Evolutionary conservation across 30 jellyfish, hydroid and myxozoan genomes (phyloP).

Genomic region (Haliclystus octoradiatus): DNA sequence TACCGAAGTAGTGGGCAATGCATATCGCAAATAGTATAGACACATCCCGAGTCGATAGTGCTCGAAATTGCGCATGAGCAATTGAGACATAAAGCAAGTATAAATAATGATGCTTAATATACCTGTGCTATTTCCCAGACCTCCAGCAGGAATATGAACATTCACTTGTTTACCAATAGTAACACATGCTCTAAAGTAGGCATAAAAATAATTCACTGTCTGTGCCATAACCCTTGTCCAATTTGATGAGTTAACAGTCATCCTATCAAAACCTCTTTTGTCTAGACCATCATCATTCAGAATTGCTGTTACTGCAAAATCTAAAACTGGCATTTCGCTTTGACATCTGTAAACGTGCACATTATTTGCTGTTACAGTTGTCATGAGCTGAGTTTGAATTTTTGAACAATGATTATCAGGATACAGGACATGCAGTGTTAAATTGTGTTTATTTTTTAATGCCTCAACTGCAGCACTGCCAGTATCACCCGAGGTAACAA

Average conservation of each 20-base stretch:
- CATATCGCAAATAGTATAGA: no score
- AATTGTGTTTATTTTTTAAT: conserved; percentile 12
- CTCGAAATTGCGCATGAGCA: no score
- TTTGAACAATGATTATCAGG: conserved; percentile 69
- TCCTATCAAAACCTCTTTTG: conserved; percentile 14
- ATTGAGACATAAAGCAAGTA: no score
- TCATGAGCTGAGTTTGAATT: conserved; percentile 67
- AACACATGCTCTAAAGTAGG: conserved; percentile 26
- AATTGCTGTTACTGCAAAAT: conserved; percentile 9
- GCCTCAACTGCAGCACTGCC: conserved; percentile 80
- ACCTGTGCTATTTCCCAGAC: conserved; percentile 85
- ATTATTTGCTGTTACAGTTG: conserved; percentile 37
- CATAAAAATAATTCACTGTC: conserved; percentile 44
- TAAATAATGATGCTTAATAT: not conserved
- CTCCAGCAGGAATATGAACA: conserved; percentile 77
- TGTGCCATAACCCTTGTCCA: conserved; percentile 56
- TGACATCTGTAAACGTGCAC: conserved; percentile 54
- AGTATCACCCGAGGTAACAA: conserved; percentile 91
- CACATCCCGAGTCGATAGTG: no score
- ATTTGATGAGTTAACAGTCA: conserved; percentile 41
- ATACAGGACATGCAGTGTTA: conserved; percentile 33
- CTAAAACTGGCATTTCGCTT: conserved; percentile 61
- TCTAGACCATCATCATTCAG: conserved; percentile 5
- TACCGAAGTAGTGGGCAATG: no score
- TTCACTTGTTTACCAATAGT: conserved; percentile 21